Evolutionary conservation across 2,113 vertebrate genomes (phyloP).

Genomic region (Sapajus apella): DNA sequence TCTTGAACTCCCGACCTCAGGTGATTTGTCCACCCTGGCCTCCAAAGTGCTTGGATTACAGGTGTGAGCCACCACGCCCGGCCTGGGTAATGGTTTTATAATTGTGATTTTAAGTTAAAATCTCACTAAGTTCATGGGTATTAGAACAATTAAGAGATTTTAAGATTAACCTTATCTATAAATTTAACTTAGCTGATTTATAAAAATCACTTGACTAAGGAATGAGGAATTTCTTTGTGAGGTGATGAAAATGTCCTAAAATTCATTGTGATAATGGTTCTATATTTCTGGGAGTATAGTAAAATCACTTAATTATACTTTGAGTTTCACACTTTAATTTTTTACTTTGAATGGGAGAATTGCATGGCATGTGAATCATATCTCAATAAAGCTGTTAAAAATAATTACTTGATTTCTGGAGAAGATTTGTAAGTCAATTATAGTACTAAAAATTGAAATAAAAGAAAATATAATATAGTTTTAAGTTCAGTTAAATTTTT

Average conservation of each 20-base stretch:
- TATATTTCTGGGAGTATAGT: background rate
- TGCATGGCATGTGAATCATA: background rate
- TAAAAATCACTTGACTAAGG: background rate
- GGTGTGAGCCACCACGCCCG: no score
- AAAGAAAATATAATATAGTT: background rate
- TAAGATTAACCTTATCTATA: background rate
- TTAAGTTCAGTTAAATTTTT: background rate
- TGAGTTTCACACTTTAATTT: background rate
- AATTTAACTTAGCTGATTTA: background rate
- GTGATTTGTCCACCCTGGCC: no score
- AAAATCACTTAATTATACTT: background rate
- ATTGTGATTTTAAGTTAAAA: constrained; percentile 25
- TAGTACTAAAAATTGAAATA: background rate
- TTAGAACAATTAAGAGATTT: background rate
- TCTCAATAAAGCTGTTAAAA: background rate
- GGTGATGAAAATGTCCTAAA: background rate
- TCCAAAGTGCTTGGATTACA: no score
- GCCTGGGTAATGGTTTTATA: background rate
- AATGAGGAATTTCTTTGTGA: background rate
- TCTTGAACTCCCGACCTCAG: no score
- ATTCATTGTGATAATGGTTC: background rate
- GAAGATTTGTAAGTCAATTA: background rate
- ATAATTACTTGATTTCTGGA: background rate
- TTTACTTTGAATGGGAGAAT: background rate
- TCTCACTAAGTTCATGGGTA: background rate